These are phyloP conservation scores for Lampris megalopsis DNA, from an alignment of 2,113 vertebrate species.

Conservation along the genomic window DNA sequence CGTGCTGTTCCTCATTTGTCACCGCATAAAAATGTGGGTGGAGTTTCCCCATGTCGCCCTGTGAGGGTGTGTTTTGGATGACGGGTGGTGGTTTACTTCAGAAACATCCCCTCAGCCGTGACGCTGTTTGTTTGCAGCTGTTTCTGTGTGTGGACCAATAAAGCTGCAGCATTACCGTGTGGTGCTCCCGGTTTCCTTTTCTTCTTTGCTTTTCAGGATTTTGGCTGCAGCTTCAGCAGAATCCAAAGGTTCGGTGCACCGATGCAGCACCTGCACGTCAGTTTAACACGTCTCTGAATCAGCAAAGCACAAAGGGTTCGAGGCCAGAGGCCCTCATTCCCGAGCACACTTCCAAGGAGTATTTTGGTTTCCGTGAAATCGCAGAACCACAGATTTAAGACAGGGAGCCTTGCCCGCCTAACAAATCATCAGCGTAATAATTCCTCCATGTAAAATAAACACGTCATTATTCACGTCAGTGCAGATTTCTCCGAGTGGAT, in stretches of 20 bases:
- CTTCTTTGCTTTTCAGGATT: neutral
- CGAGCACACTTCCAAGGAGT: constrained; percentile 4
- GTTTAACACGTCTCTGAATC: constrained; percentile 18
- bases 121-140: too few species aligned
- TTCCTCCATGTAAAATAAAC: neutral
- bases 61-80: too few species aligned
- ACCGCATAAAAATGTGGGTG: too few species aligned
- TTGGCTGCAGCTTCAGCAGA: neutral
- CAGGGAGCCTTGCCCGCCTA: neutral
- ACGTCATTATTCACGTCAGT: neutral
- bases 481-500: neutral
- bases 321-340: constrained; percentile 18
- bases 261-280: neutral
- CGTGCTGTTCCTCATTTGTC: too few species aligned
- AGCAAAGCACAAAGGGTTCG: neutral
- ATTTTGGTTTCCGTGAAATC: constrained; percentile 13
- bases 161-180: too few species aligned
- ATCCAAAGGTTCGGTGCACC: neutral
- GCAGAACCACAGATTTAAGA: neutral
- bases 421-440: neutral
- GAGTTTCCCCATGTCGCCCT: too few species aligned
- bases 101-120: too few species aligned
- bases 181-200: too few species aligned
- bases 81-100: too few species aligned
- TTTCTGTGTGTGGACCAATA: too few species aligned